phyloP scores from a whole-genome alignment of 2,113 vertebrate species.

The Ranitomeya variabilis region DNA sequence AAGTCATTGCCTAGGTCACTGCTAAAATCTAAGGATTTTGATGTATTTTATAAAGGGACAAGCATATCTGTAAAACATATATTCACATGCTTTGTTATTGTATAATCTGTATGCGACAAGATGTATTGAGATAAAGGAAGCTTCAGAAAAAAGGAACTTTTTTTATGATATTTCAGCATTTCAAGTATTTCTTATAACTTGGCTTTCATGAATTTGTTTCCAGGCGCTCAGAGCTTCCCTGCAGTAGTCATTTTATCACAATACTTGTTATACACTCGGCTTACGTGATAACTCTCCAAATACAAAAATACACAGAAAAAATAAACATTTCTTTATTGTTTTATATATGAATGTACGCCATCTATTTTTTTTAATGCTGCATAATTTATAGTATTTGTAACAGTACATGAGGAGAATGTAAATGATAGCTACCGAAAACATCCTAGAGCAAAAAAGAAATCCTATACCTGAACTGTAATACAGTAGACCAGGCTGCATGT shows the following conservation, averaged over 20 bases:
- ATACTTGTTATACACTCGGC: background rate
- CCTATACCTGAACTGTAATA: constrained; percentile 69
- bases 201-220: background rate
- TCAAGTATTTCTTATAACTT: background rate
- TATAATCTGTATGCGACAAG: background rate
- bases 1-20: background rate
- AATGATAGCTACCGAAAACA: constrained; percentile 61
- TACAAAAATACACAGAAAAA: background rate
- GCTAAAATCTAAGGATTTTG: background rate
- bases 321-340: background rate
- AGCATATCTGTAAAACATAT: background rate
- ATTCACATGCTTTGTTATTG: background rate
- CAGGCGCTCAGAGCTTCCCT: background rate
- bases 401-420: background rate
- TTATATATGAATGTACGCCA: background rate
- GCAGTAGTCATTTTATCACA: background rate
- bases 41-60: background rate
- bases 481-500: constrained; percentile 67
- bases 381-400: background rate
- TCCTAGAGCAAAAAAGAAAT: constrained; percentile 56
- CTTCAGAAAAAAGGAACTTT: background rate
- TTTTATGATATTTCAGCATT: background rate
- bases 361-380: background rate
- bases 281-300: background rate
- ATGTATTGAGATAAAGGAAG: background rate